phyloP scores from a whole-genome alignment of 2,888 invertebrate genomes.

The Cylloceria caligata region DNA sequence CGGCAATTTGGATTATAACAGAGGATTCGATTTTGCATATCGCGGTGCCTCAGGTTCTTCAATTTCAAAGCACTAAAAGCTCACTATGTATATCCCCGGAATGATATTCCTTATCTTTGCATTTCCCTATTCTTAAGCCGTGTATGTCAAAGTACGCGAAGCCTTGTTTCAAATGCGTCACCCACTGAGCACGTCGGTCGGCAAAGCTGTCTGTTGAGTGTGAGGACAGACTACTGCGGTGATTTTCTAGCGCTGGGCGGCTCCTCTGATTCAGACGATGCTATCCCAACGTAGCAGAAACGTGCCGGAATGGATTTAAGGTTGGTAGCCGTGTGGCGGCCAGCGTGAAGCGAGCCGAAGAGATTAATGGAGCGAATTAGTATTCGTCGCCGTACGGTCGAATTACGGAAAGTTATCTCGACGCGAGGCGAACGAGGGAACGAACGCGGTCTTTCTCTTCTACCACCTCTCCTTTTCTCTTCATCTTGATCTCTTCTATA shows the following conservation, averaged over 20 bases:
- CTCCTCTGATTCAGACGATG: conserved; percentile 14
- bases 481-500: conserved; percentile 69
- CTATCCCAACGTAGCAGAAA: conserved; percentile 37
- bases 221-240: conserved; percentile 12
- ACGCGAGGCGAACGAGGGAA: conserved; percentile 59
- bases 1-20: too few species aligned
- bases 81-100: too few species aligned
- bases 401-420: conserved; percentile 82
- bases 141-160: not conserved
- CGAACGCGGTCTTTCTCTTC: conserved; percentile 30
- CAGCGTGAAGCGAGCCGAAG: conserved; percentile 70
- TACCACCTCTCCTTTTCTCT: conserved; percentile 43
- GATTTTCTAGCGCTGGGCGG: conserved; percentile 20
- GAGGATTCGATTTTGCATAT: too few species aligned
- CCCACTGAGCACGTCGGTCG: conserved; percentile 12
- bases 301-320: conserved; percentile 49
- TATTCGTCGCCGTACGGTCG: conserved; percentile 83
- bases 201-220: conserved; percentile 5
- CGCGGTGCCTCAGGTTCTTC: too few species aligned
- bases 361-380: conserved; percentile 83
- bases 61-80: too few species aligned
- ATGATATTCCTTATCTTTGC: not conserved
- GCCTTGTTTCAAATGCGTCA: conserved; percentile 10
- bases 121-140: not conserved
- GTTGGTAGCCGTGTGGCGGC: conserved; percentile 41